A percentile compares a stretch with the other conserved stretches of the same genome.
Conservation (phyloP, 92 coral and sea anemone species). For the Palythoa caribaeorum region DNA sequence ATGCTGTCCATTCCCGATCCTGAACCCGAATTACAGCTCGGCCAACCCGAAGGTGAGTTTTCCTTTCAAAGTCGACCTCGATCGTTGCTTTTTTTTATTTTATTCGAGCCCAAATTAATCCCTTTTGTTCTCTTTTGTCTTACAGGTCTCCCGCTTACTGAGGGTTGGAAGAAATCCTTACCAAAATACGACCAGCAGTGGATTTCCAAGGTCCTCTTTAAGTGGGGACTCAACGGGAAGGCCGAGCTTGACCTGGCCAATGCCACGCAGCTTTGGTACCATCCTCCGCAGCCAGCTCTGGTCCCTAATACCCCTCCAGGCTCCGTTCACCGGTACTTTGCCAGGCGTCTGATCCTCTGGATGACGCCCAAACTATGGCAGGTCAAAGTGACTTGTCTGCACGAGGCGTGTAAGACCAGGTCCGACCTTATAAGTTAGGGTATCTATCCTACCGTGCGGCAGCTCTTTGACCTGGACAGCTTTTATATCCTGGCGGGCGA, state of each 20-base stretch:
- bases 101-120: no score
- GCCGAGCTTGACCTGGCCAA: background rate
- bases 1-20: no score
- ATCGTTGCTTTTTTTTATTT: no score
- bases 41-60: no score
- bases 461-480: no score
- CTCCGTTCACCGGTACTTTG: conserved; percentile 37
- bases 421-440: background rate
- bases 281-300: background rate
- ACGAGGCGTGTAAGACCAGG: conserved; percentile 27
- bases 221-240: background rate
- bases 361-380: conserved; percentile 65
- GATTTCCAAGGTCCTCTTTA: background rate
- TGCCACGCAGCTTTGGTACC: background rate
- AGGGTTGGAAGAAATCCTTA: background rate
- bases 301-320: conserved; percentile 33
- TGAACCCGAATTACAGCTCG: no score
- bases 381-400: conserved; percentile 54
- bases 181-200: background rate
- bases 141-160: background rate
- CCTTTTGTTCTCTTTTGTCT: no score
- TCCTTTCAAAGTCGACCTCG: no score
- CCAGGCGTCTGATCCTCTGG: conserved; percentile 66
- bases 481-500: no score
- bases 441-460: conserved; percentile 25